phyloP scores from a whole-genome alignment of 2,797 vertebrate genomes.

The Craterocephalus amniculus region DNA sequence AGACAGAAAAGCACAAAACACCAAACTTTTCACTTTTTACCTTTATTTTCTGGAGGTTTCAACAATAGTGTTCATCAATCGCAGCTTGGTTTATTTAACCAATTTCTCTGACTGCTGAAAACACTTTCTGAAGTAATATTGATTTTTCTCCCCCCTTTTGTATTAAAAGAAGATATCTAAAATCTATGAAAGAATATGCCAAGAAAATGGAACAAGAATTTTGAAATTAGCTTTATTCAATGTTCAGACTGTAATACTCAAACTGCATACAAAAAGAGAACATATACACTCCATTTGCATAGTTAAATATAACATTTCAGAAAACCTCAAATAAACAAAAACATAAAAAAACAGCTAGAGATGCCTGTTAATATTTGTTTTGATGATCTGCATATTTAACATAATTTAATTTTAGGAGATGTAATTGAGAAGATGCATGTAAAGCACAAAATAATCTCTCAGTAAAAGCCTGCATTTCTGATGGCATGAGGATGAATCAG shows the following conservation, averaged over 20 bases:
- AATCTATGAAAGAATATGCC: not conserved
- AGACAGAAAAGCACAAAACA: not conserved
- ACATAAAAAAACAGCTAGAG: not conserved
- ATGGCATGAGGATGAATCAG: not conserved
- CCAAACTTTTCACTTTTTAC: slow-evolving; percentile 4
- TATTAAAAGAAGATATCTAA: not conserved
- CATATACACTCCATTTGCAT: not conserved
- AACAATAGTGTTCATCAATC: not conserved
- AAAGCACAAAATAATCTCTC: not conserved
- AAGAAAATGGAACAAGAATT: not conserved
- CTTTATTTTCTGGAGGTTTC: not conserved
- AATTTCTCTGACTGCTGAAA: not conserved
- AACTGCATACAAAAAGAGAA: not conserved
- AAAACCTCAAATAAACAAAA: not conserved
- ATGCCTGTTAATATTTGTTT: too few relatives aligned
- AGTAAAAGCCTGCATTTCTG: not conserved
- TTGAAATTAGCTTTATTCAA: not conserved
- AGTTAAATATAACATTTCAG: not conserved
- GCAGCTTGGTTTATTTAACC: not conserved
- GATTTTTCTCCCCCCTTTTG: not conserved
- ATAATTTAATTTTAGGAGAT: not conserved
- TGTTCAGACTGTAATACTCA: not conserved
- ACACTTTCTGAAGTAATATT: not conserved
- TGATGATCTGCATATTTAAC: not conserved
- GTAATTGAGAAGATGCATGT: too few relatives aligned